Evolutionary conservation across 1,140 invertebrate species (phyloP).

Genomic region (Xylocopa sonorina): DNA sequence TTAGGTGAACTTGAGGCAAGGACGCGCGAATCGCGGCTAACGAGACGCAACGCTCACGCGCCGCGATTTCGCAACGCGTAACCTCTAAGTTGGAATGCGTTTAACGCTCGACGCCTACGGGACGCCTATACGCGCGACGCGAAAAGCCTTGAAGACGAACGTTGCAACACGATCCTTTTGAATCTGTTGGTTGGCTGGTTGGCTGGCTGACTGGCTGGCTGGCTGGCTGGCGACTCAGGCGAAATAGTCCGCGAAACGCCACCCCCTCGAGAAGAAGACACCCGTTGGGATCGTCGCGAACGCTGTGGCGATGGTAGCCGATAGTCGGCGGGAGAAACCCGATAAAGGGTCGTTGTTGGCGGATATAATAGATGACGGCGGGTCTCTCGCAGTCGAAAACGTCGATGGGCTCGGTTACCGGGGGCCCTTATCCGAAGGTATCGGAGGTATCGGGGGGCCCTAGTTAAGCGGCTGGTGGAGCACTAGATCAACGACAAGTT

Average conservation of each 20-base stretch:
- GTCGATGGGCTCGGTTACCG: slow-evolving; percentile 60
- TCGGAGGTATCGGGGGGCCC: too few species aligned
- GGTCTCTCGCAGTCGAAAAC: slow-evolving; percentile 63
- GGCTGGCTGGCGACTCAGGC: slow-evolving; percentile 78
- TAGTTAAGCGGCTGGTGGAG: slow-evolving; percentile 76
- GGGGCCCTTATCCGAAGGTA: slow-evolving; percentile 76
- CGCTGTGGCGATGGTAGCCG: slow-evolving; percentile 63
- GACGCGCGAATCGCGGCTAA: slow-evolving; percentile 78
- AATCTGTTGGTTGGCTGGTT: too few species aligned
- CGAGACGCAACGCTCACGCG: slow-evolving; percentile 72
- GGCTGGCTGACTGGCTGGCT: too few species aligned
- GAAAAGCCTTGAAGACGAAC: slow-evolving; percentile 81
- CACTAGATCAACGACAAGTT: slow-evolving; percentile 81
- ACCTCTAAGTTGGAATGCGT: slow-evolving; percentile 82
- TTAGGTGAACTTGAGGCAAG: slow-evolving; percentile 80
- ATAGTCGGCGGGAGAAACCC: slow-evolving; percentile 46
- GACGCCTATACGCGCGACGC: slow-evolving; percentile 75
- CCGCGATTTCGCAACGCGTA: slow-evolving; percentile 78
- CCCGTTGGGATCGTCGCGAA: slow-evolving; percentile 46
- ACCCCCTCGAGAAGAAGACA: slow-evolving; percentile 32
- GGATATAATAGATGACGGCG: slow-evolving; percentile 75
- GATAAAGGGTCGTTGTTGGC: slow-evolving; percentile 67
- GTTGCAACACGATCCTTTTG: slow-evolving; percentile 81
- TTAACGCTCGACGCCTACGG: slow-evolving; percentile 82
- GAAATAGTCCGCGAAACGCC: too few species aligned